Percentiles rank a stretch among this genome's conserved stretches.
Evolutionary conservation across 2,113 vertebrate species (phyloP).

Genomic region (Nesospiza acunhae): DNA sequence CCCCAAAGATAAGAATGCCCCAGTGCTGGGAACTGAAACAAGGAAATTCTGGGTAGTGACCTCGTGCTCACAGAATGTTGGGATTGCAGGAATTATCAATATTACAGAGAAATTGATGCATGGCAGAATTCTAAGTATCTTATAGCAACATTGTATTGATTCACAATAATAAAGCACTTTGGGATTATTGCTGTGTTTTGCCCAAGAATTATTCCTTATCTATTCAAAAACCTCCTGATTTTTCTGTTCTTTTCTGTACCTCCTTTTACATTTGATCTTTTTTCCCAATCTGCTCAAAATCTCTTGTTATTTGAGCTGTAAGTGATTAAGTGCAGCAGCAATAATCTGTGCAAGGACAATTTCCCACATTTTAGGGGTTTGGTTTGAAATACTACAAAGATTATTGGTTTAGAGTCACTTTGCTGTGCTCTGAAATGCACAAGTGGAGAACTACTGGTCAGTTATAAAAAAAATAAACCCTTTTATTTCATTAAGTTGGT

Average conservation of each 20-base stretch:
- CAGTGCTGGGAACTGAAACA: rapidly evolving
- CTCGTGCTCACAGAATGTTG: rapidly evolving
- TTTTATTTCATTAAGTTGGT: neutral
- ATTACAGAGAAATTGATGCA: neutral
- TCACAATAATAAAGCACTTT: neutral
- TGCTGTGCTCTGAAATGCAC: neutral
- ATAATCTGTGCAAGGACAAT: neutral
- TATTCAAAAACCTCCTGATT: neutral
- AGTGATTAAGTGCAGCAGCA: neutral
- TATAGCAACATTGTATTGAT: neutral
- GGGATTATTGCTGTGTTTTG: neutral
- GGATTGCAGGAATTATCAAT: neutral
- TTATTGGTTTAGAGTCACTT: neutral
- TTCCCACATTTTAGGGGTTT: neutral
- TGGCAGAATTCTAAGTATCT: neutral
- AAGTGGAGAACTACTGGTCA: neutral
- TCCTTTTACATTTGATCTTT: neutral
- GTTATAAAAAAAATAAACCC: neutral
- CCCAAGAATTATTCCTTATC: neutral
- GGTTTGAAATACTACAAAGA: neutral
- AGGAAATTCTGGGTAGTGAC: rapidly evolving
- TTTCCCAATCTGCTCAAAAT: neutral
- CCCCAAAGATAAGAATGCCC: rapidly evolving
- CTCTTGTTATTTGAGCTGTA: neutral
- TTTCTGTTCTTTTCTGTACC: neutral